Evolutionary conservation across 2,797 vertebrate genomes (phyloP).

Genomic region (Gephyroberyx darwinii): DNA sequence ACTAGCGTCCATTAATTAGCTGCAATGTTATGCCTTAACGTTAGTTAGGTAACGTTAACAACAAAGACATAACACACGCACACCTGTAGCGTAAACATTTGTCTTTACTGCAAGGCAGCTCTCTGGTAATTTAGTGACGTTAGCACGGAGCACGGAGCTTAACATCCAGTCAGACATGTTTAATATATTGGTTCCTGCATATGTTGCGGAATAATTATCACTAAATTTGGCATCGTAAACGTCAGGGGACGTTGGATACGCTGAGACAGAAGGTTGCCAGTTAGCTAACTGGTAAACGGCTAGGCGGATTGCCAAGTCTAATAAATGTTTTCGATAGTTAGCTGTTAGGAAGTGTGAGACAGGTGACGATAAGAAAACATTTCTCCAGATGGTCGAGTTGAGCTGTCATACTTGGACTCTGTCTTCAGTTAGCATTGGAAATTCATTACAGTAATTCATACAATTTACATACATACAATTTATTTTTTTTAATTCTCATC

Average conservation of each 20-base stretch:
- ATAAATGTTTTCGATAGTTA: conserved; percentile 19
- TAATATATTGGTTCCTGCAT: background rate
- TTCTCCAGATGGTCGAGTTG: conserved; percentile 12
- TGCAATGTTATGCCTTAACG: background rate
- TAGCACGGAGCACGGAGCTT: background rate
- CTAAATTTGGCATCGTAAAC: background rate
- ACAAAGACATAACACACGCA: conserved; percentile 37
- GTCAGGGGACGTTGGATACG: background rate
- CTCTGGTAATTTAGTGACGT: background rate
- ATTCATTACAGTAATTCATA: no score
- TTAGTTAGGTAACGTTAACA: conserved; percentile 17
- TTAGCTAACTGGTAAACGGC: background rate
- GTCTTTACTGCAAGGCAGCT: conserved; percentile 6
- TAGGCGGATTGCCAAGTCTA: conserved; percentile 1
- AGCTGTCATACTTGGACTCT: background rate
- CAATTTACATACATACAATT: no score
- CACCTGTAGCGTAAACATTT: conserved; percentile 71
- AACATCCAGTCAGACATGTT: background rate
- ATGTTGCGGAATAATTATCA: no score
- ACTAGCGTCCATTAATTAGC: background rate
- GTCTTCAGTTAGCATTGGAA: no score
- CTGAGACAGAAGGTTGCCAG: background rate
- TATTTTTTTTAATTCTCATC: no score
- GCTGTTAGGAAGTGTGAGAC: conserved; percentile 39
- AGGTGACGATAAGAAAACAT: conserved; percentile 15